Percentiles rank a stretch among this genome's conserved stretches.
These are phyloP conservation scores for Julus scandinavius DNA, from an alignment of 2,888 invertebrate species.

Conservation along the genomic window DNA sequence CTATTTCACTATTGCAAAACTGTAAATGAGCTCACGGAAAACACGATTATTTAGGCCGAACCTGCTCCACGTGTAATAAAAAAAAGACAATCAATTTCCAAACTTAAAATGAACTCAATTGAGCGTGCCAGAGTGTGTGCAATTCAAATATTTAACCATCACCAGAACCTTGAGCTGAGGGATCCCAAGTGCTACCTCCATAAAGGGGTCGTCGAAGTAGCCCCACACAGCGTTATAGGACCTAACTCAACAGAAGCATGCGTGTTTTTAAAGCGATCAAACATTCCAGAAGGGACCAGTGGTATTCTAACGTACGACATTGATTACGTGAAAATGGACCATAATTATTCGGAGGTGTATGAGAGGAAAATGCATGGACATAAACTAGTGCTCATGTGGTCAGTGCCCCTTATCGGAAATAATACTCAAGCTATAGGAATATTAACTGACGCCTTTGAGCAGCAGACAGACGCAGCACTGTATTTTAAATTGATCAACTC, in stretches of 20 bases:
- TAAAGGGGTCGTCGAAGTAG: not conserved
- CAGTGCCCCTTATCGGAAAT: slow-evolving; percentile 5
- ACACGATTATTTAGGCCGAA: not conserved
- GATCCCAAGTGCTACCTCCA: not conserved
- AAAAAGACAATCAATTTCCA: not conserved
- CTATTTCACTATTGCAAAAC: not conserved
- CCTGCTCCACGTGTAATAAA: not conserved
- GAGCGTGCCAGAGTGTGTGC: slow-evolving; percentile 19
- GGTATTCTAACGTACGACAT: slow-evolving; percentile 42
- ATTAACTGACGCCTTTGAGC: slow-evolving; percentile 1
- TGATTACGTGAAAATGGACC: slow-evolving; percentile 25
- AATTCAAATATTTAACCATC: slow-evolving; percentile 27
- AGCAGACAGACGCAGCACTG: not conserved
- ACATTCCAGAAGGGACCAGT: not conserved
- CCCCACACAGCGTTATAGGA: not conserved
- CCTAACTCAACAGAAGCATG: slow-evolving; percentile 21
- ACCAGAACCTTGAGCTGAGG: slow-evolving; percentile 14
- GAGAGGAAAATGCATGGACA: slow-evolving; percentile 5
- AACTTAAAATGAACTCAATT: not conserved
- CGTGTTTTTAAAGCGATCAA: not conserved
- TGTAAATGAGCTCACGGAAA: not conserved
- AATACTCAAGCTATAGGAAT: not conserved
- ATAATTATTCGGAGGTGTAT: not conserved
- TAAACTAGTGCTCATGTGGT: slow-evolving; percentile 21
- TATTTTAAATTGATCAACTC: not conserved